Base-by-base conservation (phyloP, 2,113 vertebrate genomes). In the Mesitornis unicolor region DNA sequence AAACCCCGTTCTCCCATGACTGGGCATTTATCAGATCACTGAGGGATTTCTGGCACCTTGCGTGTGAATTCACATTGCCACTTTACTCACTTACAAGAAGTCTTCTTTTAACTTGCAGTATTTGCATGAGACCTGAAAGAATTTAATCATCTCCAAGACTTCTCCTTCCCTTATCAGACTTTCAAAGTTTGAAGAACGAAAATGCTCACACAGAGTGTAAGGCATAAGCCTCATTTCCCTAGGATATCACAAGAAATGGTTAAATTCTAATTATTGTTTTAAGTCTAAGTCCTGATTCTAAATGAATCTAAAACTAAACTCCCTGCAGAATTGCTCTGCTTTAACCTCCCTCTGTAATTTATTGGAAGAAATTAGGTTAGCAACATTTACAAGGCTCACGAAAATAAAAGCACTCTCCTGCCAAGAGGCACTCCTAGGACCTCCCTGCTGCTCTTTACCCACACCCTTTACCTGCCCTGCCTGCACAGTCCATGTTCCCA, bases 151-250 rank as follows among this genome's bases (percentile, higher is more conserved):
- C 40, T 38, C n/a, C 0, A 1, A 81, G 38, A 42, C 35, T 10
- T 80, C 42, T 53, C 40, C 26, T 26, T 54, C 40, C 82, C 51
- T 54, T 17, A 10, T 6, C 54, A 45, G 56, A 6, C 33, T 50
- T 59, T 22, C 33, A 6, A 50, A n/a, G 40, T 24, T 12, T 26
- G 31, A 19, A 26, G 53, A 38, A 59, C 7, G 16, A 28, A 54
- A 77, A 35, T 1, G 19, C 21, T 47, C 38, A 31, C 47, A 33
- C 20, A 67, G 26, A 28, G 19, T 3, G 0, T 8, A 40, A 36
- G 15, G 69, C 36, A 33, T 12, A 16, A 36, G 10, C 13, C 24
- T 0, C 0, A 9, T 19, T 47, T n/a, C 42, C 26, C n/a, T 6
- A 19, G 6, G 18, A 28, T 11, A 69, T 5, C 31, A n/a, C 50